These are phyloP conservation scores for Hypena proboscidalis DNA, from an alignment of 2,888 invertebrate species.

Conservation along the genomic window DNA sequence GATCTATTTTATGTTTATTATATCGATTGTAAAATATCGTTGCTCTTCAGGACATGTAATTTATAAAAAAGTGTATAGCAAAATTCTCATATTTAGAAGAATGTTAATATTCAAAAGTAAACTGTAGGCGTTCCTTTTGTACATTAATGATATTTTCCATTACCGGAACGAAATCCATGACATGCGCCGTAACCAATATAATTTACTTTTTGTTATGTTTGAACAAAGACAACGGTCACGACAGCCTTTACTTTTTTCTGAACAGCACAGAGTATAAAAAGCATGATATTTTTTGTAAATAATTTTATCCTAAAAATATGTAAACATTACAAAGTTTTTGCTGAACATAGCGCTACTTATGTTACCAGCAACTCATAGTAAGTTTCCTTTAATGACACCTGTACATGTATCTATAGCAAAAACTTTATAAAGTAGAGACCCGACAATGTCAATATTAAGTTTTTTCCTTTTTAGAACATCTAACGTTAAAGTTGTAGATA, in stretches of 20 bases:
- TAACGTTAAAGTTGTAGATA: slow-evolving; percentile 26
- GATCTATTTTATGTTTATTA: slow-evolving; percentile 16
- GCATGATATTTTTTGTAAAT: slow-evolving; percentile 34
- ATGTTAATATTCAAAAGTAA: slow-evolving; percentile 8
- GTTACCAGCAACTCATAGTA: slow-evolving; percentile 18
- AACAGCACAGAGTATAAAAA: slow-evolving; percentile 24
- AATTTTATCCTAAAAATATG: slow-evolving; percentile 20
- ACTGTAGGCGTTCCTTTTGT: slow-evolving; percentile 20
- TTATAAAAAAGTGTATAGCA: no score
- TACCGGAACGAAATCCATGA: slow-evolving; percentile 38
- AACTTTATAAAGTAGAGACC: slow-evolving; percentile 11
- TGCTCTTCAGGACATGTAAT: no score
- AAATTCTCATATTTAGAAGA: not conserved
- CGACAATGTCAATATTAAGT: slow-evolving; percentile 19
- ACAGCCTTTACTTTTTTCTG: slow-evolving; percentile 12
- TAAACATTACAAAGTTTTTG: slow-evolving; percentile 23
- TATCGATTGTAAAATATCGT: slow-evolving; percentile 8
- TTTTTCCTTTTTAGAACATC: slow-evolving; percentile 19
- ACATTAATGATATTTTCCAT: slow-evolving; percentile 28
- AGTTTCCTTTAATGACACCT: slow-evolving; percentile 24
- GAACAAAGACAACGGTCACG: slow-evolving; percentile 13
- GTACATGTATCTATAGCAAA: slow-evolving; percentile 23
- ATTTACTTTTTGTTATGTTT: slow-evolving; percentile 27
- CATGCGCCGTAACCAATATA: slow-evolving; percentile 31
- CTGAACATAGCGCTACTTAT: slow-evolving; percentile 30